phyloP scores from a whole-genome alignment of 1,140 invertebrate genomes.

The Lerema accius region DNA sequence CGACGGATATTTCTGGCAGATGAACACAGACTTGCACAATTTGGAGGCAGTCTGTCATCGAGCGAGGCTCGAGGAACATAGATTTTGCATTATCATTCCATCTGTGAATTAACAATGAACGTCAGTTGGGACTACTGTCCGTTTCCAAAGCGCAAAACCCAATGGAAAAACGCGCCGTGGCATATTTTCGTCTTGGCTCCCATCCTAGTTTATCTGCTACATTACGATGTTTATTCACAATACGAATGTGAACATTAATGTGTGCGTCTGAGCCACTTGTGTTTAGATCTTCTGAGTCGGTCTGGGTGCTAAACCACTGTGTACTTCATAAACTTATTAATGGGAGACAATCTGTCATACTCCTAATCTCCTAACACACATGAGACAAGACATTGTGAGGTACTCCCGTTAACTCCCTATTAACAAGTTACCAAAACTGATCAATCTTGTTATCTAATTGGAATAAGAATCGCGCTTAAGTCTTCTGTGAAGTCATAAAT shows the following conservation, averaged over 20 bases:
- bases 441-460: not conserved
- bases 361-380: constrained; percentile 3
- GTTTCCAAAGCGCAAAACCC: constrained; percentile 78
- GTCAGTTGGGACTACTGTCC: constrained; percentile 63
- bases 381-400: constrained; percentile 15
- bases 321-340: constrained; percentile 39
- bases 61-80: constrained; percentile 8
- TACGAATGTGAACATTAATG: constrained; percentile 79
- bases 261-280: constrained; percentile 75
- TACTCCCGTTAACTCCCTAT: not conserved
- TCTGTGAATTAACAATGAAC: constrained; percentile 63
- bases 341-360: constrained; percentile 37
- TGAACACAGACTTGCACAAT: constrained; percentile 36
- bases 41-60: constrained; percentile 19
- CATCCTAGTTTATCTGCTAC: constrained; percentile 82
- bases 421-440: constrained; percentile 6
- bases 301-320: constrained; percentile 44
- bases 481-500: constrained; percentile 39
- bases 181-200: constrained; percentile 82
- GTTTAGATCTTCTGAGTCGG: constrained; percentile 55
- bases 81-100: constrained; percentile 52
- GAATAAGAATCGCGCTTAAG: constrained; percentile 34
- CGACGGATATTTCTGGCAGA: constrained; percentile 42
- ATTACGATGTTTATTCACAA: constrained; percentile 83
- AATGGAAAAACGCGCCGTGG: constrained; percentile 81